phyloP scores from a whole-genome alignment of 1,140 invertebrate genomes.

The Bactericera cockerelli region DNA sequence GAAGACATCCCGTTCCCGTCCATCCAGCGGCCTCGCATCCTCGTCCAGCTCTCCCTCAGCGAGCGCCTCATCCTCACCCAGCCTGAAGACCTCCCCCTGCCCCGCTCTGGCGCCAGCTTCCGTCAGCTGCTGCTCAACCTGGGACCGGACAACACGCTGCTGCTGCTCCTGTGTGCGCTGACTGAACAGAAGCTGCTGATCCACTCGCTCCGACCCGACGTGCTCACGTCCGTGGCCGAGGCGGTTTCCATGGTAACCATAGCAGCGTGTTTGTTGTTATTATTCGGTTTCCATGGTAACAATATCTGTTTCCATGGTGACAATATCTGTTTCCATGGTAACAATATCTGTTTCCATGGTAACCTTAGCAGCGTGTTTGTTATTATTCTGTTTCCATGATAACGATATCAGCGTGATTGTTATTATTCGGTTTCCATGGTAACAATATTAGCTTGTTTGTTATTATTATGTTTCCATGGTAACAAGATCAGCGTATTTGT shows the following conservation, averaged over 20 bases:
- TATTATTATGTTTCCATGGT: too few species aligned
- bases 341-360: too few species aligned
- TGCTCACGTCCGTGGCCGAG: constrained; percentile 94
- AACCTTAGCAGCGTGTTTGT: too few species aligned
- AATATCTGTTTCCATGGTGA: too few species aligned
- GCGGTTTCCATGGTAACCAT: constrained; percentile 81
- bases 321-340: too few species aligned
- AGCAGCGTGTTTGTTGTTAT: too few species aligned
- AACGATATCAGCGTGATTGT: too few species aligned
- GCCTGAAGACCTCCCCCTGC: constrained; percentile 86
- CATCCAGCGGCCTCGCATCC: constrained; percentile 64
- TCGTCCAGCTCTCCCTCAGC: constrained; percentile 42
- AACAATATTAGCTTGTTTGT: too few species aligned
- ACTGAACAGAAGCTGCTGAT: constrained; percentile 98
- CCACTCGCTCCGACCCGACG: constrained; percentile 88
- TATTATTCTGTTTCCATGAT: too few species aligned
- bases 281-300: too few species aligned
- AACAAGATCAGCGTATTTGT: too few species aligned
- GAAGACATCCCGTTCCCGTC: constrained; percentile 96
- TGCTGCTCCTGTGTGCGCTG: constrained; percentile 73
- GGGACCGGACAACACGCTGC: constrained; percentile 85
- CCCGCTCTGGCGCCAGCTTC: constrained; percentile 89
- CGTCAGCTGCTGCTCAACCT: constrained; percentile 78
- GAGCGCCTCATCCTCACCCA: constrained; percentile 80
- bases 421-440: too few species aligned